These are phyloP conservation scores for Gonocerus acuteangulatus DNA, from an alignment of 2,888 invertebrate genomes.

Conservation along the genomic window DNA sequence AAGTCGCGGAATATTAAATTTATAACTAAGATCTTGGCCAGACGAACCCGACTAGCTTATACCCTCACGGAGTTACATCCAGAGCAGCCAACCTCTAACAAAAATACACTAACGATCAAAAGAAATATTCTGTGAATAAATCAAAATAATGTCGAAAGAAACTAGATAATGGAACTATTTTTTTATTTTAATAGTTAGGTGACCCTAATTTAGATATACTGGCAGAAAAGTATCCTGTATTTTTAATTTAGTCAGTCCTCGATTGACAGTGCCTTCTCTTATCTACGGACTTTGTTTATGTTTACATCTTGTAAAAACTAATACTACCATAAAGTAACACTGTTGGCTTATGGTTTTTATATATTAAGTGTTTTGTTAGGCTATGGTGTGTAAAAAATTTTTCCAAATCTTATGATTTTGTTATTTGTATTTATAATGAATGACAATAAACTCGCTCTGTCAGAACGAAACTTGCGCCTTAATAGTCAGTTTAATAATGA, in stretches of 20 bases:
- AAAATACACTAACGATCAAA: not conserved
- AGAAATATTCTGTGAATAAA: too few species aligned
- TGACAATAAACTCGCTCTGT: not conserved
- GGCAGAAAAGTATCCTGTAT: not conserved
- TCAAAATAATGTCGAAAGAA: too few species aligned
- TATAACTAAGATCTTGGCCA: not conserved
- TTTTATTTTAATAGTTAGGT: too few species aligned
- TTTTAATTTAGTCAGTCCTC: not conserved
- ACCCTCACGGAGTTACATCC: not conserved
- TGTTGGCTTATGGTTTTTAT: too few species aligned
- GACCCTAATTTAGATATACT: too few species aligned
- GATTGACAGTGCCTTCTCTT: conserved; percentile 12
- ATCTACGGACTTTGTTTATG: conserved; percentile 5
- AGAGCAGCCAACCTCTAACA: not conserved
- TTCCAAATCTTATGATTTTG: too few species aligned
- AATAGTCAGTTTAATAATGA: conserved; percentile 3
- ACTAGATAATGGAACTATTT: too few species aligned
- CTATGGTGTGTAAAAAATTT: too few species aligned
- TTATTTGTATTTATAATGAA: not conserved
- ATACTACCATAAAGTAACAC: not conserved
- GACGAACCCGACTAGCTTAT: not conserved
- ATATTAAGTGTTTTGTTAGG: too few species aligned
- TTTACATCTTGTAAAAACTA: not conserved
- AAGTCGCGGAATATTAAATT: not conserved
- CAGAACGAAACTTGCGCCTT: conserved; percentile 2